Evolutionary conservation across 1,140 invertebrate genomes (phyloP).

Genomic region (Gryon sp.): DNA sequence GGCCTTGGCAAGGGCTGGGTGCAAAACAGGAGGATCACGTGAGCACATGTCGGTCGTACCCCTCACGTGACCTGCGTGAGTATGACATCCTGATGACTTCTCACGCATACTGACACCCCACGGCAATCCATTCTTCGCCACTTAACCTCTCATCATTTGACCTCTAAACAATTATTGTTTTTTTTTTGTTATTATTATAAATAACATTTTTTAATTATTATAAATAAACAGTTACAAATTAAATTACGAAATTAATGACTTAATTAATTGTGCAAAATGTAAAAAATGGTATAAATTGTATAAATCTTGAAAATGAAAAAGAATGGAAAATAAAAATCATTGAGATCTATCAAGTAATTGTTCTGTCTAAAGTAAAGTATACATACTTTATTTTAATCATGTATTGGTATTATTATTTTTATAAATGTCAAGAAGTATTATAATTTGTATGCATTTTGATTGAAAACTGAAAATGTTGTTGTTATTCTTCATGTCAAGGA

Average conservation of each 20-base stretch:
- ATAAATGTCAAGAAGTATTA: too few species aligned
- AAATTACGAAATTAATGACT: background rate
- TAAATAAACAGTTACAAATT: background rate
- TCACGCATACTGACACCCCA: conserved; percentile 77
- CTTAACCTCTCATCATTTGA: conserved; percentile 72
- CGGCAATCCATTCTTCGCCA: conserved; percentile 75
- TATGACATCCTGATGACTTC: conserved; percentile 78
- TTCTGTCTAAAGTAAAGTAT: too few species aligned
- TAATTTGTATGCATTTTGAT: too few species aligned
- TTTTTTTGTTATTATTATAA: background rate
- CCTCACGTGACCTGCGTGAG: conserved; percentile 78
- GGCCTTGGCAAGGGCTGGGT: conserved; percentile 75
- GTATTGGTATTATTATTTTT: too few species aligned
- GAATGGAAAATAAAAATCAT: too few species aligned
- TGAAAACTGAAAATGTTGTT: too few species aligned
- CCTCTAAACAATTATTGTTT: conserved; percentile 36
- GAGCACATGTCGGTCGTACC: conserved; percentile 79
- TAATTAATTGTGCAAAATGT: too few species aligned
- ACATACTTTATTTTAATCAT: too few species aligned
- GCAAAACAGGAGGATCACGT: conserved; percentile 76
- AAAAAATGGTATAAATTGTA: too few species aligned
- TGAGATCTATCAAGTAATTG: too few species aligned
- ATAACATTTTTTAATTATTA: background rate
- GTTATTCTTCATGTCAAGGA: too few species aligned
- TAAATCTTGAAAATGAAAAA: too few species aligned